Evolutionary conservation across 2,888 invertebrate species (phyloP).

Genomic region (Glyphotaelius pellucidus): DNA sequence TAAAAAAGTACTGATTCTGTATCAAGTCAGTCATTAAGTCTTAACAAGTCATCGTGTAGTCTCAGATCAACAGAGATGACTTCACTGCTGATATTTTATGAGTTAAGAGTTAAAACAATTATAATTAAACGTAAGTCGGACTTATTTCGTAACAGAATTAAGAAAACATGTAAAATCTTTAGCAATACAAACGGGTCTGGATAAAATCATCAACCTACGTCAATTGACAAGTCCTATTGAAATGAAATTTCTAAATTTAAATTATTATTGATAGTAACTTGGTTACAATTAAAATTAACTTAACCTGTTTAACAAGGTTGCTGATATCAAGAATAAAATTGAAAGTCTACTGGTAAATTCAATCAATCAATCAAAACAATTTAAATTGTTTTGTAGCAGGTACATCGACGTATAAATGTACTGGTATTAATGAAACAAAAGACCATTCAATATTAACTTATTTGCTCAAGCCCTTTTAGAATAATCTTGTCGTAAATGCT

Average conservation of each 20-base stretch:
- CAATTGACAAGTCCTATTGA: neutral
- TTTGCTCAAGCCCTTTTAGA: neutral
- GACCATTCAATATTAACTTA: neutral
- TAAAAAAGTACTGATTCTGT: too few relatives aligned
- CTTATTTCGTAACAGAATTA: neutral
- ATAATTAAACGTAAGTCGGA: too few relatives aligned
- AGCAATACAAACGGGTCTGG: neutral
- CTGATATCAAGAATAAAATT: neutral
- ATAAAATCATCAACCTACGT: neutral
- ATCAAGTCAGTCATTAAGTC: too few relatives aligned
- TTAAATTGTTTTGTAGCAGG: slow-evolving; percentile 25
- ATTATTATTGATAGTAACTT: neutral
- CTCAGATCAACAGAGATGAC: too few relatives aligned
- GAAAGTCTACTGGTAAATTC: slow-evolving; percentile 6
- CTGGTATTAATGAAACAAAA: neutral
- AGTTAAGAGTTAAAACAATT: too few relatives aligned
- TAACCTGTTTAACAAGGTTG: slow-evolving; percentile 8
- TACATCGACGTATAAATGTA: neutral
- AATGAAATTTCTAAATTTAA: neutral
- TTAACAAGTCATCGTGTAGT: too few relatives aligned
- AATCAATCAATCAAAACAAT: slow-evolving; percentile 34
- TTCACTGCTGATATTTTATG: too few relatives aligned
- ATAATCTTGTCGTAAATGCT: neutral
- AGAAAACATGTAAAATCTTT: neutral
- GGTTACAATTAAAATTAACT: neutral